Percentiles rank a stretch among this genome's conserved stretches.
Conservation (phyloP, 2,113 vertebrate genomes). For the Ochotona curzoniae region DNA sequence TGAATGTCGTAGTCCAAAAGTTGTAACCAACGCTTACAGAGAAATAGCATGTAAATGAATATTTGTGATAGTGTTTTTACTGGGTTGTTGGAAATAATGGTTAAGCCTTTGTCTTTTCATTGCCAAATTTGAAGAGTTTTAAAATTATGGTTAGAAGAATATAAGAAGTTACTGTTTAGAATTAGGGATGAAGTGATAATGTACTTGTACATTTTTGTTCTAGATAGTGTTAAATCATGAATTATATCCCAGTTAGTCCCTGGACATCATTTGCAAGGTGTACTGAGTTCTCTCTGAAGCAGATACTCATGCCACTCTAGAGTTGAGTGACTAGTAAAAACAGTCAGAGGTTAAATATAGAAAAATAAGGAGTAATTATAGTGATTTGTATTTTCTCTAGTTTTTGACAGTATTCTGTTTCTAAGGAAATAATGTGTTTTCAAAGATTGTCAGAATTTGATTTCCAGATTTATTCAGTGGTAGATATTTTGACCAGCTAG, state of each 20-base stretch:
- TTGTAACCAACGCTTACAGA: neutral
- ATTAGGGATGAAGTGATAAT: neutral
- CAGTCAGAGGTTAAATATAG: neutral
- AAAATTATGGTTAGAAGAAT: neutral
- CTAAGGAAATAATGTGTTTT: neutral
- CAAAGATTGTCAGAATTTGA: neutral
- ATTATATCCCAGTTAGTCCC: neutral
- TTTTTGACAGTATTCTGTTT: neutral
- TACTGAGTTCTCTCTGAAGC: conserved; percentile 27
- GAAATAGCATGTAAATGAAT: neutral
- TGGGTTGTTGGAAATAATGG: neutral
- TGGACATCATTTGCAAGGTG: neutral
- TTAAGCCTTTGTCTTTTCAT: neutral
- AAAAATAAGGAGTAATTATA: conserved; percentile 39
- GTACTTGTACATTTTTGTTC: conserved; percentile 7
- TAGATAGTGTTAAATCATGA: neutral
- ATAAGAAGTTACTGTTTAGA: conserved; percentile 21
- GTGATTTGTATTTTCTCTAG: neutral
- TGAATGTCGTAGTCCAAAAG: neutral
- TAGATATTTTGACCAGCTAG: conserved; percentile 18
- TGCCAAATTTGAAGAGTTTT: neutral
- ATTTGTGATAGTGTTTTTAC: neutral
- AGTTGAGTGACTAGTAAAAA: conserved; percentile 7
- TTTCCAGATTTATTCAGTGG: conserved; percentile 39
- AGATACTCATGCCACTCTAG: neutral